Percentiles rank a stretch among this genome's conserved stretches.
phyloP scores from a whole-genome alignment of 2,113 vertebrate species.

The Dromaius novaehollandiae region DNA sequence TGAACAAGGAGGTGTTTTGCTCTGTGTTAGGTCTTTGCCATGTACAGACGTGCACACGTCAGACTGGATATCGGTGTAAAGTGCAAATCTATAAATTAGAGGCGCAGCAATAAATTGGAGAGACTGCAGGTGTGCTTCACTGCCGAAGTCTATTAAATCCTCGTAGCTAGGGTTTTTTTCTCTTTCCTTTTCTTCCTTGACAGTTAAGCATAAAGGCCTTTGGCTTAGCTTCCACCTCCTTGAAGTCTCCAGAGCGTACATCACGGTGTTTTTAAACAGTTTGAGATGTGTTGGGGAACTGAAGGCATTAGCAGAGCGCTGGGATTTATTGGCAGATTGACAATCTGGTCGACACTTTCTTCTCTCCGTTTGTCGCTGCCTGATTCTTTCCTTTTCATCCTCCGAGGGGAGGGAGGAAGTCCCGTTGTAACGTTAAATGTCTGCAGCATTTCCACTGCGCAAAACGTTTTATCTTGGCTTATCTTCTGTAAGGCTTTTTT shows the following conservation, averaged over 20 bases:
- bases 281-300: neutral
- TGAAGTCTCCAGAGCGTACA: conserved; percentile 47
- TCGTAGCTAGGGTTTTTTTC: conserved; percentile 21
- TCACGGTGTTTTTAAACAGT: conserved; percentile 59
- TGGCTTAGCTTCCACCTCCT: conserved; percentile 54
- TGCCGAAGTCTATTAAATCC: conserved; percentile 2
- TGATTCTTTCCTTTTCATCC: conserved; percentile 40
- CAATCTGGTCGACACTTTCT: conserved; percentile 50
- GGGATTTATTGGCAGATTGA: conserved; percentile 66
- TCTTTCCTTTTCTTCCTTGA: conserved; percentile 18
- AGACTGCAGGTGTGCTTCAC: neutral
- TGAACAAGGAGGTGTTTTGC: neutral
- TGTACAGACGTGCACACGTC: rapidly evolving
- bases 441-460: neutral
- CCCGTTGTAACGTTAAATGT: conserved; percentile 14
- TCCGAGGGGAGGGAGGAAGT: conserved; percentile 3
- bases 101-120: neutral
- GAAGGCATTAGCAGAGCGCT: conserved; percentile 45
- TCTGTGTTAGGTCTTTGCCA: neutral
- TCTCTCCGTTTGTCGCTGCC: conserved; percentile 39
- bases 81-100: neutral
- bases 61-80: neutral
- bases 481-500: neutral
- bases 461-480: neutral
- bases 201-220: conserved; percentile 35